phyloP scores from a whole-genome alignment of 2,797 vertebrate species.

The Acropternis orthonyx region DNA sequence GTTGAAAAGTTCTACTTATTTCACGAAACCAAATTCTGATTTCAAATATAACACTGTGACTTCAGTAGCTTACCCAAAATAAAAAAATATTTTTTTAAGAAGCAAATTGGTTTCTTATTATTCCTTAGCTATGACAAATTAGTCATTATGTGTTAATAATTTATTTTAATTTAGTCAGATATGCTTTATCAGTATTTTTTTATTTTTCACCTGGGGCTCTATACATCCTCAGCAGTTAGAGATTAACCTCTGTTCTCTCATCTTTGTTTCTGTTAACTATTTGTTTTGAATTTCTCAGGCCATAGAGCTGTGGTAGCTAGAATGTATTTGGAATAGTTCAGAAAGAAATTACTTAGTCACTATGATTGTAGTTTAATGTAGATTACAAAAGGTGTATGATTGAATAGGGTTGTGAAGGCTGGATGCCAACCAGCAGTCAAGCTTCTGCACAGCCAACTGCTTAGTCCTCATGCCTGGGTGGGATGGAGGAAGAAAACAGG shows the following conservation, averaged over 20 bases:
- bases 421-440: background rate
- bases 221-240: background rate
- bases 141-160: background rate
- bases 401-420: background rate
- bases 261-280: background rate
- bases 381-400: background rate
- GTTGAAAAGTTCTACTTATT: background rate
- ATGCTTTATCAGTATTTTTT: background rate
- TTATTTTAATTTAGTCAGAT: background rate
- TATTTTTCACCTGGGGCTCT: background rate
- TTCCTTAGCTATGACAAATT: background rate
- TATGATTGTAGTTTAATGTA: background rate
- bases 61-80: background rate
- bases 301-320: background rate
- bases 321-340: background rate
- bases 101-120: background rate
- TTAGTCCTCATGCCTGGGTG: rapidly evolving
- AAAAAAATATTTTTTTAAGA: background rate
- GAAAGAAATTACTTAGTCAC: background rate
- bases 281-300: background rate
- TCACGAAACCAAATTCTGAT: background rate
- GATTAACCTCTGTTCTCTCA: background rate
- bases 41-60: background rate
- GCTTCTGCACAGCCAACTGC: background rate
- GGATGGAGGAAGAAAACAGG: background rate